Percentiles rank a stretch among this genome's conserved stretches.
Evolutionary conservation across 2,113 vertebrate species (phyloP).

Genomic region (Atlantisia rogersi): DNA sequence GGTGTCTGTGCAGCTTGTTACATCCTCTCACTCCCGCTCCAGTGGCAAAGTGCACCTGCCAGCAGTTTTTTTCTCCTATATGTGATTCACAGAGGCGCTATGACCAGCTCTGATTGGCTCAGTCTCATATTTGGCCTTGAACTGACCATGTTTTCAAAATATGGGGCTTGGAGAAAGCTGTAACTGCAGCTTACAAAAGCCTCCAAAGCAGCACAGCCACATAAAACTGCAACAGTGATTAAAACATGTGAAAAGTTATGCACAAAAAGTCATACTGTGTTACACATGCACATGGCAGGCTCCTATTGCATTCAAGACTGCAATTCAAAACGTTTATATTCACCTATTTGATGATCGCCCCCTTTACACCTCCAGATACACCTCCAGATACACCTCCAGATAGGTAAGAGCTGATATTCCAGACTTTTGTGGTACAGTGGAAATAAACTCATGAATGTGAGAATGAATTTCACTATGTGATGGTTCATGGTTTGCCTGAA

Average conservation of each 20-base stretch:
- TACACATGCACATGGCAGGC: neutral
- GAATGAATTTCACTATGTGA: neutral
- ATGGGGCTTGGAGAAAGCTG: too few species aligned
- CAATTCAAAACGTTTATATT: neutral
- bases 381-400: neutral
- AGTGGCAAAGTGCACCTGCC: too few species aligned
- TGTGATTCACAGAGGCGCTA: too few species aligned
- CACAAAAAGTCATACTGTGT: neutral
- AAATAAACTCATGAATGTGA: neutral
- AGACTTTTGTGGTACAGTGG: neutral
- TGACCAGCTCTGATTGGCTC: too few species aligned
- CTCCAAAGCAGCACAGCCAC: too few species aligned
- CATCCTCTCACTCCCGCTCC: too few species aligned
- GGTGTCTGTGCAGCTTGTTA: too few species aligned
- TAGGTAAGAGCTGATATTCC: rapidly evolving
- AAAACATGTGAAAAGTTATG: neutral
- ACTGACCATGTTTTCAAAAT: too few species aligned
- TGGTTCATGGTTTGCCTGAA: neutral
- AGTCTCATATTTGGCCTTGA: too few species aligned
- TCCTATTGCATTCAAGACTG: neutral
- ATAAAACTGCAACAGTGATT: neutral
- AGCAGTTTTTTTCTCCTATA: too few species aligned
- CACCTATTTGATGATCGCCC: neutral
- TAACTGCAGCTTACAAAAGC: too few species aligned
- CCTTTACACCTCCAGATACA: neutral